Evolutionary conservation across 2,888 invertebrate genomes (phyloP), one percentile per base, ranked within the genome.

Genomic region (Trichogramma evanescens): DNA sequence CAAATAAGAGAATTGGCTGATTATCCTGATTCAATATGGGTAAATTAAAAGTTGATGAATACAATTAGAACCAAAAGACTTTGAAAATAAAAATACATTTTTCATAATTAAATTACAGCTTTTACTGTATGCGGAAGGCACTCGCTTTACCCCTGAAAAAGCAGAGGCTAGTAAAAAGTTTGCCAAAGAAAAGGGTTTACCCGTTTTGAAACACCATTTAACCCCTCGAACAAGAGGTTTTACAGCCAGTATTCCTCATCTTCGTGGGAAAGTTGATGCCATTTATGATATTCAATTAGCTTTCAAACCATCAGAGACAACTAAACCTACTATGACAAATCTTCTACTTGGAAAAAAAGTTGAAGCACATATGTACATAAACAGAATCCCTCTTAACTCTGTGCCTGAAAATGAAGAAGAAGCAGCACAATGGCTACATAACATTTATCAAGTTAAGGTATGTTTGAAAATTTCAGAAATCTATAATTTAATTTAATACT

Each of bases 201-300:
- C 93, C 0, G 81, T 86, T 66, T 81, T 96, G 41, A 93, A 94
- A 72, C 88, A 96, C 74, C 95, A 95, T 75, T 82, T 97, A 54
- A 87, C 93, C 40, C 96, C 97, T n/a, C 84, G 96, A 63, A 93
- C 95, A n/a, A 90, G 89, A 79, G 97, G 97, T 3, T 97, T 97
- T 74, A 88, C 88, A 0, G 88, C 92, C 56, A 93, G 93, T 75
- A 80, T 95, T 69, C 87, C 89, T 58, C 85, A 89, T 67, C 84
- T 96, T 76, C 86, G 88, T 72, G 89, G 86, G 54, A 90, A 89
- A 78, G 86, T 91, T 66, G 87, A 88, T 4, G 91, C 89, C 40
- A 85, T 95, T 63, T 93, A 93, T 74, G 92, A 95, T 73, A 88
- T 92, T 68, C 86, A 89, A 69, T 74, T 92, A 65, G 87, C 85